Conservation (phyloP, 2,797 vertebrate species). For the Paratrypauchen microcephalus region DNA sequence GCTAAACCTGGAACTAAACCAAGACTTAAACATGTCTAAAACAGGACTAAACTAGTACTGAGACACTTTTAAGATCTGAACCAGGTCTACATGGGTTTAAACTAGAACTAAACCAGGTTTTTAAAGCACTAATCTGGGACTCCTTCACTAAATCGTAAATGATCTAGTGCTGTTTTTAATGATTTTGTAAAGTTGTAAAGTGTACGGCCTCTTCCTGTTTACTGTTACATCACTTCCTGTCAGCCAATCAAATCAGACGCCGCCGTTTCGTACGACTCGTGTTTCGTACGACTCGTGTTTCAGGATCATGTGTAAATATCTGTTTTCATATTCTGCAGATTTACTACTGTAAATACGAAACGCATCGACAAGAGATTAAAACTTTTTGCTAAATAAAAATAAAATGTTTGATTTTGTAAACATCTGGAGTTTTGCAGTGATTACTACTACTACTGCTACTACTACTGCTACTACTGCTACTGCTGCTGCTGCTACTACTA, state of each 20-base stretch:
- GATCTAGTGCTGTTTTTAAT: background rate
- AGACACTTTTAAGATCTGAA: too few species aligned
- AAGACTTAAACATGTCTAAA: too few species aligned
- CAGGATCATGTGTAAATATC: slow-evolving; percentile 87
- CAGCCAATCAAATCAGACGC: slow-evolving; percentile 1
- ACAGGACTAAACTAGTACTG: too few species aligned
- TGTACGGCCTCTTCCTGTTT: slow-evolving; percentile 4
- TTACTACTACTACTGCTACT: too few species aligned
- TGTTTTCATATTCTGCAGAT: slow-evolving; percentile 99
- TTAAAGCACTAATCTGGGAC: background rate
- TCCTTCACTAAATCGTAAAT: too few species aligned
- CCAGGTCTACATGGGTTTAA: too few species aligned
- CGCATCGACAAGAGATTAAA: slow-evolving; percentile 98
- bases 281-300: background rate
- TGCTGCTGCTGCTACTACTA: too few species aligned
- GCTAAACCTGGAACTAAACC: too few species aligned
- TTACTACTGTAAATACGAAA: slow-evolving; percentile 99
- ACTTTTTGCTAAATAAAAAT: slow-evolving; percentile 93
- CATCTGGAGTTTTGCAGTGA: background rate
- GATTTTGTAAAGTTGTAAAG: background rate
- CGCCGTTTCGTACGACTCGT: background rate
- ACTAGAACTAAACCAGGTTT: too few species aligned
- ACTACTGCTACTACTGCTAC: too few species aligned
- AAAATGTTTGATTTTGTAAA: slow-evolving; percentile 35
- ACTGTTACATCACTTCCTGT: slow-evolving; percentile 5